phyloP scores from a whole-genome alignment of 2,888 invertebrate genomes.

The Trissonchulus sp. region DNA sequence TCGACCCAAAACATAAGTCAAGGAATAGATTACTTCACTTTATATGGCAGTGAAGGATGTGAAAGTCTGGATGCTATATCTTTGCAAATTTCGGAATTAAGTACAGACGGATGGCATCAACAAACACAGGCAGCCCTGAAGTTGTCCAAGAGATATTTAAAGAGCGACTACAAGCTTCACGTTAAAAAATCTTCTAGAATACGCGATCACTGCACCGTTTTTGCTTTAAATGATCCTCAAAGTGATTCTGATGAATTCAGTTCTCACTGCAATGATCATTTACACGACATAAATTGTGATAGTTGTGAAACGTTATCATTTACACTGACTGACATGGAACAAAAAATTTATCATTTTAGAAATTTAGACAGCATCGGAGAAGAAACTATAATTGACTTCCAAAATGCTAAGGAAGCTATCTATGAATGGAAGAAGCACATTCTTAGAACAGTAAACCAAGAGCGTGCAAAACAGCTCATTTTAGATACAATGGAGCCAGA shows the following conservation, averaged over 20 bases:
- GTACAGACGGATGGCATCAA: neutral
- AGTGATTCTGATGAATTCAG: too few relatives aligned
- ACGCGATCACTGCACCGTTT: neutral
- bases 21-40: conserved; percentile 10
- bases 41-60: neutral
- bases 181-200: neutral
- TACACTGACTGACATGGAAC: neutral
- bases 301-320: neutral
- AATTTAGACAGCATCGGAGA: neutral
- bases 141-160: neutral
- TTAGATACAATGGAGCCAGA: neutral
- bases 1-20: neutral
- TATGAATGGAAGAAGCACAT: conserved; percentile 11
- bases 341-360: neutral
- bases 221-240: conserved; percentile 5
- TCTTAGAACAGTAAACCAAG: conserved; percentile 11
- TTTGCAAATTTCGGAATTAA: neutral
- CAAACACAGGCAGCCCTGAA: neutral
- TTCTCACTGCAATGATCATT: neutral
- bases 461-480: neutral
- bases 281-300: neutral
- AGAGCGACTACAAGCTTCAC: conserved; percentile 16
- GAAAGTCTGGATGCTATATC: neutral
- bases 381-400: neutral
- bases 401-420: neutral